Base-by-base conservation (phyloP, 1,140 invertebrate genomes). In the Probaryconus sp. region DNA sequence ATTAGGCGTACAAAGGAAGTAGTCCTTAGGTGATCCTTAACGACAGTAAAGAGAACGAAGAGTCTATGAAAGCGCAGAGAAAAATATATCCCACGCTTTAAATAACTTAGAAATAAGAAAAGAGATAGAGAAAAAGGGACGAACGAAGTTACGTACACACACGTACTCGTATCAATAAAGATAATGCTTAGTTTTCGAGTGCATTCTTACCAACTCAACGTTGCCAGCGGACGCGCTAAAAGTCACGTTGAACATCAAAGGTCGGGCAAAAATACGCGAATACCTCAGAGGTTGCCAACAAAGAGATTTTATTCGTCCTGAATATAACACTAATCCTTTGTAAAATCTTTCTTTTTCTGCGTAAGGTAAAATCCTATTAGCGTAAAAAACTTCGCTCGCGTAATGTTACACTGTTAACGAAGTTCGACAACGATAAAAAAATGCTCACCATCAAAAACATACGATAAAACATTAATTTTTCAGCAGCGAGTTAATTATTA, bases 231-330 rank as follows among this genome's bases (percentile, higher is more conserved):
- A 55, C 80, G 69, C 26, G 77, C 51, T 79, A 78, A 83, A 78
- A 82, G 79, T 83, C 73, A 78, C 61, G 65, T 45, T 43, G 43
- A 76, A 82, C 78, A 82, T 84, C 81, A 83, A 84, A 84, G 79
- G 51, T 28, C 14, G 38, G 3, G 42, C n/a, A 16, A 38, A 51
- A 51, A 51, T 51, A 37, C 28, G 7, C 11, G 28, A 45, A 58
- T 45, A 17, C 21, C 40, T 47, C 55, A 60, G 47, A 47, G 40
- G 20, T 18, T 37, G 28, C 31, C 6, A 40, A 43, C 26, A 42
- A 30, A 40, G 24, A 17, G 37, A 56, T 43, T 56, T 56, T 14
- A 14, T 43, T 56, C 28, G 24, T 10, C 9, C 21, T 20, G 11
- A 61, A 37, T 24, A 9, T 35, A n/a, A 11, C n/a, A 35, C 30